A percentile compares a stretch with the other conserved stretches of the same genome.
Evolutionary conservation across 2,797 vertebrate genomes (phyloP).

Genomic region (Tinamus major): DNA sequence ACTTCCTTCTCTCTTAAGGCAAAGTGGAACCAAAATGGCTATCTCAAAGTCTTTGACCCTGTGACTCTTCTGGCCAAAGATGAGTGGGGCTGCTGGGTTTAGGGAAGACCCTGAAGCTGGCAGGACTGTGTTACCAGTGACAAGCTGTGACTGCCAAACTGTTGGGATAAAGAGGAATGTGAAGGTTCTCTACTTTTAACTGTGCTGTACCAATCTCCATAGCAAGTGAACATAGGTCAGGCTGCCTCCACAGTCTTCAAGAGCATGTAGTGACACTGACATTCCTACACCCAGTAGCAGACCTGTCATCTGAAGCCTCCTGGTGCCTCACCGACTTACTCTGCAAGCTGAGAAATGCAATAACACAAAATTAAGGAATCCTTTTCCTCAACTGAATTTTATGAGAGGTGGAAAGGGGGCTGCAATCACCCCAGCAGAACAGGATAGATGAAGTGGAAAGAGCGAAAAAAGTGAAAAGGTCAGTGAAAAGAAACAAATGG

Average conservation of each 20-base stretch:
- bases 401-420: background rate
- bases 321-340: background rate
- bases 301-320: fast-evolving
- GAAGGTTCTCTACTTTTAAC: background rate
- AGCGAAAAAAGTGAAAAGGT: background rate
- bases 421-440: background rate
- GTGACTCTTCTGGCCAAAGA: background rate
- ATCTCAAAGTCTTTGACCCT: background rate
- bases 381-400: background rate
- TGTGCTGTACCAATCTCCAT: background rate
- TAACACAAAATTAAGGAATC: background rate
- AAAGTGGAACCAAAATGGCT: background rate
- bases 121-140: background rate
- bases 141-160: fast-evolving
- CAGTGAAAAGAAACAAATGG: background rate
- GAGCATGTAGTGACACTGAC: background rate
- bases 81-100: background rate
- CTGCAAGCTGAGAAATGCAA: background rate
- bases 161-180: fast-evolving
- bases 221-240: background rate
- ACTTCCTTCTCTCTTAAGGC: background rate
- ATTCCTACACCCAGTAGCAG: fast-evolving
- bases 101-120: background rate
- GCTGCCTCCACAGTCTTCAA: background rate
- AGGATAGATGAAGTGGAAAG: background rate